Base-by-base conservation (phyloP, 2,113 vertebrate genomes). In the Indri indri region DNA sequence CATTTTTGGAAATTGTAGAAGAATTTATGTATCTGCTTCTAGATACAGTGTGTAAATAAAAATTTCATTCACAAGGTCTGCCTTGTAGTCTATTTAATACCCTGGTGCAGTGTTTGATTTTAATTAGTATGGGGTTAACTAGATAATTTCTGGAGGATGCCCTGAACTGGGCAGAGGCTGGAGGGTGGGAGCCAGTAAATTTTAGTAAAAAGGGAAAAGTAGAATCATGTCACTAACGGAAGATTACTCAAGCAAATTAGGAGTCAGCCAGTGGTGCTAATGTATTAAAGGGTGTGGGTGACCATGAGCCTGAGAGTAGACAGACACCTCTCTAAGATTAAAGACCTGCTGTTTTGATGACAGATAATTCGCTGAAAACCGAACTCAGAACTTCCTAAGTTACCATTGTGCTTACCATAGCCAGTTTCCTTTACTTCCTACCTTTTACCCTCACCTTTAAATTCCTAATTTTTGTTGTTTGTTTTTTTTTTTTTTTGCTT, bases 1-100 rank as follows among this genome's bases (percentile, higher is more conserved):
- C 99, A 99, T 99, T 99, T 99, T 99, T 98, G 98, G 99, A 99
- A 99, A 99, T 99, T 99, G 98, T 99, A 99, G 99, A 99, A 98
- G 98, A 98, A 98, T 99, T 99, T 99, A 99, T 99, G 99, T 99
- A 99, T 99, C 99, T 99, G 98, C 99, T 99, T 99, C 98, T 99
- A 99, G 99, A 99, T 99, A 99, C 99, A 99, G 98, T 99, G 98
- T 99, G 99, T 99, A 99, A 99, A 99, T 99, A 99, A 99, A 99
- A 99, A 99, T 98, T 98, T 98, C 98, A 96, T 99, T 99, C 99
- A 99, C 99, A 99, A 98, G 98, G 98, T 94, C 59, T 96, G 74
- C 98, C 93, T 96, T 93, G 80, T 98, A 47, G 91, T 98, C 85
- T 96, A 37, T 17, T 91, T 91, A 73, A 85, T 95, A 0, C 77